A percentile compares a stretch with the other conserved stretches of the same genome.
Evolutionary conservation across 2,888 invertebrate species (phyloP).

Genomic region (Pherbina coryleti): DNA sequence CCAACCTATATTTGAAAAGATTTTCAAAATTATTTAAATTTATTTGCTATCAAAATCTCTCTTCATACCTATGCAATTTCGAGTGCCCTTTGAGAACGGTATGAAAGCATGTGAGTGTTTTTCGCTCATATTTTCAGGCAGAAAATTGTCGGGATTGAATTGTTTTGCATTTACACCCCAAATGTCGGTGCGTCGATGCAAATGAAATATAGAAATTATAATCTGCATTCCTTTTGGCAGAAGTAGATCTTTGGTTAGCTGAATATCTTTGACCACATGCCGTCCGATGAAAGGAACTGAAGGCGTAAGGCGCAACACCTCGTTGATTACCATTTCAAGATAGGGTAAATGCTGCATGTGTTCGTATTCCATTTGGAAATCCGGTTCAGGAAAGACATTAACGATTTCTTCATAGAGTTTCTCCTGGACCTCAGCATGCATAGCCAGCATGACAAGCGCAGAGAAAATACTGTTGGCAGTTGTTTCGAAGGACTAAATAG

Average conservation of each 20-base stretch:
- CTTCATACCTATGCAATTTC: constrained; percentile 55
- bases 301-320: constrained; percentile 52
- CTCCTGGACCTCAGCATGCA: constrained; percentile 47
- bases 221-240: constrained; percentile 49
- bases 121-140: constrained; percentile 48
- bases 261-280: constrained; percentile 42
- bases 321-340: constrained; percentile 54
- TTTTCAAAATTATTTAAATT: not conserved
- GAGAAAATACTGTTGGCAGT: constrained; percentile 48
- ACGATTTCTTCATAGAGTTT: constrained; percentile 48
- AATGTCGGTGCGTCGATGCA: constrained; percentile 50
- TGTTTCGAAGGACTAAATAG: constrained; percentile 49
- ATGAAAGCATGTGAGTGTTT: constrained; percentile 54
- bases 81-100: no score
- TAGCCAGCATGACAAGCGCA: constrained; percentile 49
- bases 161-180: constrained; percentile 52
- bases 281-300: constrained; percentile 52
- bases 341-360: constrained; percentile 51
- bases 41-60: not conserved
- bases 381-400: constrained; percentile 46
- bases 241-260: constrained; percentile 42
- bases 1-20: constrained; percentile 49
- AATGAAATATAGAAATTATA: constrained; percentile 47
- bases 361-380: constrained; percentile 44
- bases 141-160: constrained; percentile 54